These are phyloP conservation scores for Criorhina ranunculi DNA, from an alignment of 2,888 invertebrate genomes.

Conservation along the genomic window DNA sequence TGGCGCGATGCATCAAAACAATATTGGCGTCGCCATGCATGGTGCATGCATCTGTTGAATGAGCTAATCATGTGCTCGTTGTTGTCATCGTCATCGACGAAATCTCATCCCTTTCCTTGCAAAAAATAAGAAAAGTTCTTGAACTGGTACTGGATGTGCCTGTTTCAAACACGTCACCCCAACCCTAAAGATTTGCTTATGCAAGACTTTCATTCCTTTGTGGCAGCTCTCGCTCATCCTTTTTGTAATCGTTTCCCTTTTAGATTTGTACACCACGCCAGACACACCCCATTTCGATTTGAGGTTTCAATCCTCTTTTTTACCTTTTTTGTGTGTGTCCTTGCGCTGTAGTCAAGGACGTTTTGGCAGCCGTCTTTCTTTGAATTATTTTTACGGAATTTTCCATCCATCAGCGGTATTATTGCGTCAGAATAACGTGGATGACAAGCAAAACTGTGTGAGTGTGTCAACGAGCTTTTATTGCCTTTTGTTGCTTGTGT, in stretches of 20 bases:
- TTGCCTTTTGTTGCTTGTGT: constrained; percentile 4
- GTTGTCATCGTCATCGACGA: neutral
- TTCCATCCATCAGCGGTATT: constrained; percentile 35
- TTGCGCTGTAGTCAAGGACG: constrained; percentile 48
- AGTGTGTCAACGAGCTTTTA: neutral
- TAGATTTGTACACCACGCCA: constrained; percentile 9
- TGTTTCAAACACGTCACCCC: neutral
- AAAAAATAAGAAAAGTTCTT: neutral
- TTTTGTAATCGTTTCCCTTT: constrained; percentile 1
- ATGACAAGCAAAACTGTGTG: constrained; percentile 10
- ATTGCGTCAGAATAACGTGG: constrained; percentile 44
- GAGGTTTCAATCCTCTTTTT: neutral
- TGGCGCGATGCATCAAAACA: constrained; percentile 15
- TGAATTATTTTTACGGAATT: constrained; percentile 22
- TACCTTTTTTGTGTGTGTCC: constrained; percentile 20
- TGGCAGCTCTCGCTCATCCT: neutral
- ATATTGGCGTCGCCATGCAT: constrained; percentile 22
- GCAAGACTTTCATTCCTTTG: constrained; percentile 11
- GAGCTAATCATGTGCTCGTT: neutral
- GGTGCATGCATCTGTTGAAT: constrained; percentile 48
- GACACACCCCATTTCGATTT: constrained; percentile 44
- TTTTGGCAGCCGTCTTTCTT: constrained; percentile 20
- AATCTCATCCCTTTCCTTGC: neutral
- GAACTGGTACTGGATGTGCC: neutral
- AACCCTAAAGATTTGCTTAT: constrained; percentile 14